These are phyloP conservation scores for Cryptus viduatorius DNA, from an alignment of 2,888 invertebrate species.

Conservation along the genomic window DNA sequence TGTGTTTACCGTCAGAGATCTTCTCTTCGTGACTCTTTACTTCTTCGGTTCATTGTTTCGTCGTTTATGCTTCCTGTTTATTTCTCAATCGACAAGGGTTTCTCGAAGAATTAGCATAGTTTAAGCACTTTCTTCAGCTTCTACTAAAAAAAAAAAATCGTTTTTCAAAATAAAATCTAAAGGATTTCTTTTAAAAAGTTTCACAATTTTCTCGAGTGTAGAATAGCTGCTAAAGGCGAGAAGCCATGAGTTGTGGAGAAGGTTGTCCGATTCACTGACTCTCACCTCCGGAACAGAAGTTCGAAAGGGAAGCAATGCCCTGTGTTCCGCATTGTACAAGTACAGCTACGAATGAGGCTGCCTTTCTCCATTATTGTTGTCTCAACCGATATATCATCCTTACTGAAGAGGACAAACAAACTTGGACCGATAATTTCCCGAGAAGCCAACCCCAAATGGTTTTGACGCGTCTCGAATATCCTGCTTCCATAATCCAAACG, in stretches of 20 bases:
- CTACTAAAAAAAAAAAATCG: not conserved
- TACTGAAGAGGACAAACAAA: conserved; percentile 71
- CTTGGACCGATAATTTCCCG: conserved; percentile 78
- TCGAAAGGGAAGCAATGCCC: conserved; percentile 70
- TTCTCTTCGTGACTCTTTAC: conserved; percentile 67
- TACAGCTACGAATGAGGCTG: conserved; percentile 40
- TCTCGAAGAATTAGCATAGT: conserved; percentile 33
- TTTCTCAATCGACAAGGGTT: conserved; percentile 51
- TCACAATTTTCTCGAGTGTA: not conserved
- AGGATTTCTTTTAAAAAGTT: not conserved
- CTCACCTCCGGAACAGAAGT: conserved; percentile 73
- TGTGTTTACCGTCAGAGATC: conserved; percentile 33
- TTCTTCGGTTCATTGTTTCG: conserved; percentile 55
- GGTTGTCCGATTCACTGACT: conserved; percentile 50
- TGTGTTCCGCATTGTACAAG: conserved; percentile 67
- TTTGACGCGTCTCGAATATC: conserved; percentile 66
- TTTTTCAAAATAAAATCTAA: not conserved
- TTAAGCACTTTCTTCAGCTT: conserved; percentile 10
- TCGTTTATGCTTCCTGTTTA: conserved; percentile 72
- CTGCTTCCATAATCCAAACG: not conserved
- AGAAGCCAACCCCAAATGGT: conserved; percentile 73
- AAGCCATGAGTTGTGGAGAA: conserved; percentile 38
- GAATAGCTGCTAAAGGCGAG: not conserved
- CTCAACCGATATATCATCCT: conserved; percentile 77
- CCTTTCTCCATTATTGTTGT: conserved; percentile 75